Conservation (phyloP, 2,797 vertebrate species). For the Sebastes nivosus region DNA sequence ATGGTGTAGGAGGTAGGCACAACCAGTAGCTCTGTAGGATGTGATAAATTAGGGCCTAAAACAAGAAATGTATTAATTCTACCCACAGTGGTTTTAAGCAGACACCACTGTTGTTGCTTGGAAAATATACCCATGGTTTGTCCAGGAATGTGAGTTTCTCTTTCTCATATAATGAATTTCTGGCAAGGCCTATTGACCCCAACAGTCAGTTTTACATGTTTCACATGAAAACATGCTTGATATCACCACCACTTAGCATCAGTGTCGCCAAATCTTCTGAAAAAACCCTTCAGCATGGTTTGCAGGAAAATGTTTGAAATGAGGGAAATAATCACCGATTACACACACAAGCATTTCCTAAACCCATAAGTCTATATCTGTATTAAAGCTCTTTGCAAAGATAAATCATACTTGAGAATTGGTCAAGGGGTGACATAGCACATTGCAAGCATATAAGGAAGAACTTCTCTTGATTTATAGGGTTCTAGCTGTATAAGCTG, state of each 20-base stretch:
- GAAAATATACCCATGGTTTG: not conserved
- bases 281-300: not conserved
- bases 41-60: too few relatives aligned
- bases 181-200: not conserved
- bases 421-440: not conserved
- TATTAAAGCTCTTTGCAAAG: not conserved
- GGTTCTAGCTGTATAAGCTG: not conserved
- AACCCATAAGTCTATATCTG: not conserved
- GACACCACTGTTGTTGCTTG: not conserved
- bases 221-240: not conserved
- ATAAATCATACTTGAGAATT: conserved; percentile 4
- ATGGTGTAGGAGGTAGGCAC: not conserved
- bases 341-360: not conserved
- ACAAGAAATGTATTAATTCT: not conserved
- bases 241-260: not conserved
- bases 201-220: conserved; percentile 6
- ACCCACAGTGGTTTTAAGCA: not conserved
- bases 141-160: not conserved
- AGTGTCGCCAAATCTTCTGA: not conserved
- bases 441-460: conserved; percentile 6
- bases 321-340: not conserved
- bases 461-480: conserved; percentile 19
- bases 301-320: not conserved
- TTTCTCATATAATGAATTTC: not conserved
- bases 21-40: not conserved